Conservation (phyloP, 2,113 vertebrate species). For the Ciconia stormi region DNA sequence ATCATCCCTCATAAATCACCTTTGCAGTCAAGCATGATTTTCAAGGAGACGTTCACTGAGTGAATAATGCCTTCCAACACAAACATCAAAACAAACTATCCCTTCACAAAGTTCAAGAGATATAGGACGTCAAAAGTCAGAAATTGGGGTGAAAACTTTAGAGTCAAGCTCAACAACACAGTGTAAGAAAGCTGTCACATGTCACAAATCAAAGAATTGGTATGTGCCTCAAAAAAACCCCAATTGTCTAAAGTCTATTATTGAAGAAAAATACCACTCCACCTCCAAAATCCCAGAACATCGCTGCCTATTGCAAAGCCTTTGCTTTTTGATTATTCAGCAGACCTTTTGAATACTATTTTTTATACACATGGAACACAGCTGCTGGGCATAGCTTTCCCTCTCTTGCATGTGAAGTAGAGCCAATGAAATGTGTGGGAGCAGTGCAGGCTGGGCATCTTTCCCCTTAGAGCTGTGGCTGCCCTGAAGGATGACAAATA, state of each 20-base stretch:
- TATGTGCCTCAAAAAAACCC: background rate
- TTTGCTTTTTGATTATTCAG: background rate
- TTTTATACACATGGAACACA: background rate
- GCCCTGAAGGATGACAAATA: background rate
- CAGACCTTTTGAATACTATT: background rate
- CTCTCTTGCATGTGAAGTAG: background rate
- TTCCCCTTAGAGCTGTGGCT: background rate
- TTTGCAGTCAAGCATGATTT: background rate
- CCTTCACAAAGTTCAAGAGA: background rate
- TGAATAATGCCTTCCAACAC: background rate
- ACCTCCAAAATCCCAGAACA: background rate
- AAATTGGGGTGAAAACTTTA: background rate
- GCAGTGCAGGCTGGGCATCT: background rate
- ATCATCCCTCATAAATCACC: background rate
- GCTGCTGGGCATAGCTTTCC: background rate
- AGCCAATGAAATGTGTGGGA: background rate
- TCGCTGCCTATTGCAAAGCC: background rate
- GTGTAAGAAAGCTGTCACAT: background rate
- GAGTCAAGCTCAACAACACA: background rate
- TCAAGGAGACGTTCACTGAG: slow-evolving; percentile 6
- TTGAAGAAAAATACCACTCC: background rate
- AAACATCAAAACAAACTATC: background rate
- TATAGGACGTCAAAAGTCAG: background rate
- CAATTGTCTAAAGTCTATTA: background rate
- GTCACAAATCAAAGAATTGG: background rate